Evolutionary conservation across 2,113 vertebrate genomes (phyloP).

Genomic region (Onychorhynchus coronatus): DNA sequence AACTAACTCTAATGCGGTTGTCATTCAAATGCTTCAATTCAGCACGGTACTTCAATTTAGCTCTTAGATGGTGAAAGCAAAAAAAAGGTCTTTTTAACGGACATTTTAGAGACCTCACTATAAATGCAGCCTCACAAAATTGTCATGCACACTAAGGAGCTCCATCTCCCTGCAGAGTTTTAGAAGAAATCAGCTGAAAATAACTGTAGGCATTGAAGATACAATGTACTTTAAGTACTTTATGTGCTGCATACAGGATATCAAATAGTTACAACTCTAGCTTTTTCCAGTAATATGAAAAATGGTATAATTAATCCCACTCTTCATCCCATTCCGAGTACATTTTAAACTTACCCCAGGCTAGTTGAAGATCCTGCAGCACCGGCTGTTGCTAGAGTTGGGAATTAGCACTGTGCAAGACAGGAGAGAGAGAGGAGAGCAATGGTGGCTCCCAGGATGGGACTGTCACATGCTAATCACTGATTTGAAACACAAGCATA

Average conservation of each 20-base stretch:
- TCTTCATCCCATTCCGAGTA: background rate
- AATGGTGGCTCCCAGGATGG: conserved; percentile 53
- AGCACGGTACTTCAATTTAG: background rate
- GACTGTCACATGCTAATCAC: conserved; percentile 73
- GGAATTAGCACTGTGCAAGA: conserved; percentile 60
- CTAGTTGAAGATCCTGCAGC: conserved; percentile 57
- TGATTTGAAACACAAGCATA: conserved; percentile 70
- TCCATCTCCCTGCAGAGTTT: background rate
- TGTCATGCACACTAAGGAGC: background rate
- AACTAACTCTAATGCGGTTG: background rate
- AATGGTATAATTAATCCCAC: background rate
- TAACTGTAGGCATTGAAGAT: background rate
- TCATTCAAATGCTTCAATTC: background rate
- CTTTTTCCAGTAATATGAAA: background rate
- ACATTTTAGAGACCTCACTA: background rate
- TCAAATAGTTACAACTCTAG: background rate
- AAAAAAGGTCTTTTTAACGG: background rate
- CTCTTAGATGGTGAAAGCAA: background rate
- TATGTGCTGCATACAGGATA: background rate
- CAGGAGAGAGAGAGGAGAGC: conserved; percentile 51
- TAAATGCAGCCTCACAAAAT: background rate
- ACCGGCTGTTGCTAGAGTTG: conserved; percentile 33
- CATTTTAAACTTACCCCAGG: conserved; percentile 72
- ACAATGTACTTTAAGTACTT: background rate
- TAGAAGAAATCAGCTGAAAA: background rate